Conservation (phyloP, 2,797 vertebrate genomes). For the Anabas testudineus region DNA sequence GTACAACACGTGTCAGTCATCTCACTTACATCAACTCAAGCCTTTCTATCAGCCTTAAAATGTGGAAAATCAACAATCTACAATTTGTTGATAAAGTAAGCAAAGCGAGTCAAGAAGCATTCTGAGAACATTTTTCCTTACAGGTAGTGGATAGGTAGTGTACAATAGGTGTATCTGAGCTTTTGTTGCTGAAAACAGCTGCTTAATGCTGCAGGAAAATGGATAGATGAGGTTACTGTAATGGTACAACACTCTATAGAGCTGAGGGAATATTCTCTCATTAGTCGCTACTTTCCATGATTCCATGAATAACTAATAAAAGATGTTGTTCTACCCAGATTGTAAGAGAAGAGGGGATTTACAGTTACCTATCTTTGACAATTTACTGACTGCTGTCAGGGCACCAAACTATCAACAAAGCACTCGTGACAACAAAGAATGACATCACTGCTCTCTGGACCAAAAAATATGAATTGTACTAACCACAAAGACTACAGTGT, state of each 20-base stretch:
- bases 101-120: too few species aligned
- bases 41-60: slow-evolving; percentile 7
- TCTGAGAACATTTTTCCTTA: not conserved
- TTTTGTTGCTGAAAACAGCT: not conserved
- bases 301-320: too few species aligned
- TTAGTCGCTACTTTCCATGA: too few species aligned
- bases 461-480: too few species aligned
- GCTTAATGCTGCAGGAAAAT: not conserved
- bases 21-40: not conserved
- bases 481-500: too few species aligned
- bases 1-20: slow-evolving; percentile 22
- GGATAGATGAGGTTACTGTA: too few species aligned
- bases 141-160: not conserved
- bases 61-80: not conserved
- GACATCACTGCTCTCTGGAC: too few species aligned
- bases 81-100: not conserved
- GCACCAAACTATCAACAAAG: too few species aligned
- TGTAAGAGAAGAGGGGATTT: too few species aligned
- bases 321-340: too few species aligned
- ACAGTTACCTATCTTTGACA: too few species aligned
- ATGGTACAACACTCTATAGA: not conserved
- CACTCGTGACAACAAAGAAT: too few species aligned
- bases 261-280: not conserved
- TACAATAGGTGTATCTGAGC: not conserved
- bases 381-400: not conserved